phyloP scores from a whole-genome alignment of 2,797 vertebrate species.

The Sternarchorhynchus goeldii region DNA sequence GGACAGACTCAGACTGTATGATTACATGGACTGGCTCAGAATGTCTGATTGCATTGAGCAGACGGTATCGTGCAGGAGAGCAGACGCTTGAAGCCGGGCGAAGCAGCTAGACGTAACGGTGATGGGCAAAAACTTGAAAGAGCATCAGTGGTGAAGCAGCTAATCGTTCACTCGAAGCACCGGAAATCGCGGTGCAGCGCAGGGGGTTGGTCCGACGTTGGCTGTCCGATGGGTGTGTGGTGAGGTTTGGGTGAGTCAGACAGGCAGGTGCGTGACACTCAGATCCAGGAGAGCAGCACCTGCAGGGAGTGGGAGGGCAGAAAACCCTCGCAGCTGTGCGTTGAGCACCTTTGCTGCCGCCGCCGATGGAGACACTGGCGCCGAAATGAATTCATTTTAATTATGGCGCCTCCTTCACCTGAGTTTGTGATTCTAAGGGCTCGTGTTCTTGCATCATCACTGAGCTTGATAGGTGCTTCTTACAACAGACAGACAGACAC shows the following conservation, averaged over 20 bases:
- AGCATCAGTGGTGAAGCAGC: neutral
- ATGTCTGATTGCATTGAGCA: neutral
- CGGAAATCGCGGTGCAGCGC: constrained; percentile 42
- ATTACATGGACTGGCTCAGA: neutral
- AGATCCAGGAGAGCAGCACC: neutral
- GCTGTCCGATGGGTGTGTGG: constrained; percentile 37
- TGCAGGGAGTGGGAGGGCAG: neutral
- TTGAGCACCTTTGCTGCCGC: constrained; percentile 33
- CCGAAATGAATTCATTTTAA: constrained; percentile 36
- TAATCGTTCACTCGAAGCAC: constrained; percentile 33
- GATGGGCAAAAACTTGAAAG: constrained; percentile 7
- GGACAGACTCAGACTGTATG: neutral
- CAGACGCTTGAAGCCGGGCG: neutral
- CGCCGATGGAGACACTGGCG: neutral
- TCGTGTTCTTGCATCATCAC: constrained; percentile 11
- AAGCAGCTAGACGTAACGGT: neutral
- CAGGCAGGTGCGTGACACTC: constrained; percentile 17
- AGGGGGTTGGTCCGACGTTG: constrained; percentile 10
- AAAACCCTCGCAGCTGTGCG: neutral
- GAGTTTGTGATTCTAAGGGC: neutral
- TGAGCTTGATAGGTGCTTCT: constrained; percentile 8
- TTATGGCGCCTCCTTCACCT: constrained; percentile 22
- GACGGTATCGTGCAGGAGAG: neutral
- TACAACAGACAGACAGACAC: neutral
- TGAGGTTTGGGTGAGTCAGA: constrained; percentile 27